A percentile compares a stretch with the other conserved stretches of the same genome.
Evolutionary conservation across 1,140 invertebrate species (phyloP).

Genomic region (Drosophila sp.): DNA sequence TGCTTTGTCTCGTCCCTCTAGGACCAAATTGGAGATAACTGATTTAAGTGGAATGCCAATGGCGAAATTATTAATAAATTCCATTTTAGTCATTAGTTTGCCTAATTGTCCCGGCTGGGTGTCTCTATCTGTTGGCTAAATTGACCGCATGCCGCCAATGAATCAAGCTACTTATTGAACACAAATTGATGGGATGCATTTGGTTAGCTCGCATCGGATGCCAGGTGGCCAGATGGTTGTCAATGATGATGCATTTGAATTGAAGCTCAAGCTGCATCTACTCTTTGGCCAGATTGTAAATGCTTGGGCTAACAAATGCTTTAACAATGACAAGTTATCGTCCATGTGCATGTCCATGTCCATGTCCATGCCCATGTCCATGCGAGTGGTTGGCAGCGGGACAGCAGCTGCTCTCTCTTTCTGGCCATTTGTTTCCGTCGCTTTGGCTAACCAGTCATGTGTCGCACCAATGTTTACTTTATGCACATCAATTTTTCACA

Average conservation of each 20-base stretch:
- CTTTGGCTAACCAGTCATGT: constrained; percentile 17
- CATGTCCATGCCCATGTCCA: not conserved
- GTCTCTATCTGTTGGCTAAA: not conserved
- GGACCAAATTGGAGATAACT: too few relatives aligned
- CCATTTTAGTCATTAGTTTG: not conserved
- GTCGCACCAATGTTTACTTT: constrained; percentile 43
- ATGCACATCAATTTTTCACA: constrained; percentile 44
- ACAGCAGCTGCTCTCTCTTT: constrained; percentile 5
- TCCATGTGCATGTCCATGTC: not conserved
- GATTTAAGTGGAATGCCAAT: not conserved
- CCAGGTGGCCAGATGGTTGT: not conserved
- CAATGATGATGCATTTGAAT: constrained; percentile 2
- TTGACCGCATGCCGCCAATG: not conserved
- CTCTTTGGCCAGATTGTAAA: constrained; percentile 10
- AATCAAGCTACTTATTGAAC: constrained; percentile 1
- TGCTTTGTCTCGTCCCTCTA: too few relatives aligned
- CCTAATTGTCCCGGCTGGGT: not conserved
- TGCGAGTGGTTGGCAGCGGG: not conserved
- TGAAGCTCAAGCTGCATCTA: not conserved
- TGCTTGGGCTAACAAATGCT: constrained; percentile 14
- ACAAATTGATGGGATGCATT: constrained; percentile 2
- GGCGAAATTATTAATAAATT: not conserved
- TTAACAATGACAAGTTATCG: constrained; percentile 26
- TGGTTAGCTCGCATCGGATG: not conserved
- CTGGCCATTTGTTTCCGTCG: not conserved